These are phyloP conservation scores for Anguilla rostrata DNA, from an alignment of 2,113 vertebrate genomes.

Conservation along the genomic window DNA sequence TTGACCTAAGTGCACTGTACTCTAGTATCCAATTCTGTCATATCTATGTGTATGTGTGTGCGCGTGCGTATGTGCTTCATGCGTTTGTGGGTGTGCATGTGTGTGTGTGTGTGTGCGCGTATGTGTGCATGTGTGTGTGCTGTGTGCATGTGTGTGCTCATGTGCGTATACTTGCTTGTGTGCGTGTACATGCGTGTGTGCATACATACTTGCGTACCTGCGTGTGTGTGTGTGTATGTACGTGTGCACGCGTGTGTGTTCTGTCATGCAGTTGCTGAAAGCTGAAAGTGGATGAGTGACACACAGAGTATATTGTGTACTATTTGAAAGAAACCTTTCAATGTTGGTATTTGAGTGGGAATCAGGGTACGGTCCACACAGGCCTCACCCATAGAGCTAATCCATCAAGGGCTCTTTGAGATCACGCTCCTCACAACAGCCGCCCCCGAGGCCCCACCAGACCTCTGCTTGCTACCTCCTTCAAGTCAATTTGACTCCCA, in stretches of 20 bases:
- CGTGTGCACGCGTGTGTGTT: no score
- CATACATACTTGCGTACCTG: no score
- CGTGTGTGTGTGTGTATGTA: no score
- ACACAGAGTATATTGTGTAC: not conserved
- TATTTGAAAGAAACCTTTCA: slow-evolving; percentile 2
- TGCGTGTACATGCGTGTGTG: no score
- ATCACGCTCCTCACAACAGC: not conserved
- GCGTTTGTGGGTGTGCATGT: not conserved
- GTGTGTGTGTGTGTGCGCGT: not conserved
- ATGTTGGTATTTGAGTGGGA: no score
- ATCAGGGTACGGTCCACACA: not conserved
- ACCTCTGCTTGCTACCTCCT: slow-evolving; percentile 26
- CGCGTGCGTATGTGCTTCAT: not conserved
- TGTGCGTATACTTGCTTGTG: no score
- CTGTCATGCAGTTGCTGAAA: no score
- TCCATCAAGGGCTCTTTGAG: not conserved
- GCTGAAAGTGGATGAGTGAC: no score
- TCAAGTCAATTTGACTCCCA: slow-evolving; percentile 46
- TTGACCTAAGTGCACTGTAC: not conserved
- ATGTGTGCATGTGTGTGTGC: no score
- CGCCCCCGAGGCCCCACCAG: not conserved
- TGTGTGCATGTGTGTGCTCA: no score
- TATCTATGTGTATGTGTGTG: not conserved
- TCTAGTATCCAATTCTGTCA: not conserved
- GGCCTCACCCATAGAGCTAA: not conserved